Conservation (phyloP, 2,888 invertebrate genomes). For the Gortyna flavago region DNA sequence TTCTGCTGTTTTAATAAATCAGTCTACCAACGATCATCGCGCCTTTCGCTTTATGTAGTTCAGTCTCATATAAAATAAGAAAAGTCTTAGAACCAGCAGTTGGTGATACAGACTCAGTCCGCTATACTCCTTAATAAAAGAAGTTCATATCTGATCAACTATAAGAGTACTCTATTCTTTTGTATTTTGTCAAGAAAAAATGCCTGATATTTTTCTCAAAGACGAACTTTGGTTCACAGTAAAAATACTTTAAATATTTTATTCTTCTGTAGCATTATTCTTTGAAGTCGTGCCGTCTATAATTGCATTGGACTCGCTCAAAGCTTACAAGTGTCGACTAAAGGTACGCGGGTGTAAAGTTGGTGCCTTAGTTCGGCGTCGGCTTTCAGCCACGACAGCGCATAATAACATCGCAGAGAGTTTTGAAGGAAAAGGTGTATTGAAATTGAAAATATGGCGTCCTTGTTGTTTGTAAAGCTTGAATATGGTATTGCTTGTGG, state of each 20-base stretch:
- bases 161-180: not conserved
- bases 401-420: not conserved
- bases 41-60: too few species aligned
- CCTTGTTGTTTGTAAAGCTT: not conserved
- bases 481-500: not conserved
- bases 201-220: not conserved
- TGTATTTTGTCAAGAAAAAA: not conserved
- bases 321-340: not conserved
- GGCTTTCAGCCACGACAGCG: not conserved
- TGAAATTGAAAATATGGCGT: not conserved
- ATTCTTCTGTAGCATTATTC: not conserved
- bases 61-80: too few species aligned
- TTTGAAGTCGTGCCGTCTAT: not conserved
- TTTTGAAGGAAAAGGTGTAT: not conserved
- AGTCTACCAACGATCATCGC: too few species aligned
- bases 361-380: not conserved
- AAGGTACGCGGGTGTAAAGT: not conserved
- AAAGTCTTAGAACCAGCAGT: too few species aligned
- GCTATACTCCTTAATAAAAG: too few species aligned
- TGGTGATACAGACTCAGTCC: too few species aligned
- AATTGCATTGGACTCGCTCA: constrained; percentile 21
- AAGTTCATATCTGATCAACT: too few species aligned
- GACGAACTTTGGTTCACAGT: not conserved
- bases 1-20: too few species aligned
- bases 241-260: not conserved